Evolutionary conservation across 2,888 invertebrate genomes (phyloP), one percentile per base, ranked within the genome.

Genomic region (Ditula angustiorana): DNA sequence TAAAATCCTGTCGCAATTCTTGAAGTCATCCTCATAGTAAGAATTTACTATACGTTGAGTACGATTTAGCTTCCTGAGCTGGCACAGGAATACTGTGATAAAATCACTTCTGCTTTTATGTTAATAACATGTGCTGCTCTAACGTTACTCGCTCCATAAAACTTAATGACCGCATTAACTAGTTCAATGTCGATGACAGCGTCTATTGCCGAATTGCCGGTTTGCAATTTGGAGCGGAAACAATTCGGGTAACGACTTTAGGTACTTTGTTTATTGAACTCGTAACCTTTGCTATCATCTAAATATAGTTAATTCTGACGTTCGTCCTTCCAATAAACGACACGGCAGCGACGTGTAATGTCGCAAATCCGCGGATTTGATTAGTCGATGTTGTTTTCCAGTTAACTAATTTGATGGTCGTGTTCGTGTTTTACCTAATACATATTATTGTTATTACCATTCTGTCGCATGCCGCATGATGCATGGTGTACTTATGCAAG

Each of bases 171-270:
- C 8, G 23, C 23, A 13, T 21, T 53, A 63, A 50, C 28, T 33
- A 33, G 50, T 57, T 57, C 57, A 63, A 44, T 63, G 63, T 47
- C 57, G 53, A 35, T 35, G 33, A n/a, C 35, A n/a, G 53, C 35
- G 23, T 55, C 44, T 16, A 41, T 57, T 57, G 41, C 50, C 24
- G 50, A 57, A 62, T 63, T 41, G 56, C 30, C 19, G 33, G 53
- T 23, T 23, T 21, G 44, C 44, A 52, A 57, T 57, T 50, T 19
- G 24, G 49, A 50, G 57, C 57, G 57, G 50, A 63, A 50, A 57
- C 49, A 47, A 13, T 33, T 23, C 50, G 16, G 30, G 21, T 57
- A 30, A 41, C 56, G 23, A 46, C 28, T 49, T 60, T 30, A 47
- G 10, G n/a, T n/a, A 53, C 11, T 19, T 37, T 19, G 35, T 10